Evolutionary conservation across 1,140 invertebrate species (phyloP).

Genomic region (Ericerus pela): DNA sequence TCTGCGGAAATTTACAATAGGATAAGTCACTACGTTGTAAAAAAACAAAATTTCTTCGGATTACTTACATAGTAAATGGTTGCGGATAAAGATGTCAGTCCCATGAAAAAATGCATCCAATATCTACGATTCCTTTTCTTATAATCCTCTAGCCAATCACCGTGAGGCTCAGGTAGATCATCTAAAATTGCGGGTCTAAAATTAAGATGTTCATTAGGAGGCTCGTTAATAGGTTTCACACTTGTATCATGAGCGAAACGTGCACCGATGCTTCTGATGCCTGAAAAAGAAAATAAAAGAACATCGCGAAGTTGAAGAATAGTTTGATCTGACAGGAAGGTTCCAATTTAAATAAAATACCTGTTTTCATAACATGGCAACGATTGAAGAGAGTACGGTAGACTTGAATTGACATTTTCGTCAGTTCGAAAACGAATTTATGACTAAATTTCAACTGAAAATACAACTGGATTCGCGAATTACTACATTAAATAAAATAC

Average conservation of each 20-base stretch:
- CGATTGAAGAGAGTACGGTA: too few relatives aligned
- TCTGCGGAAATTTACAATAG: background rate
- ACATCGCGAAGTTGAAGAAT: too few relatives aligned
- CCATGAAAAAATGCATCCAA: background rate
- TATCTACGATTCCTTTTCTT: background rate
- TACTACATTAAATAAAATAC: too few relatives aligned
- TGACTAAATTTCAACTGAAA: too few relatives aligned
- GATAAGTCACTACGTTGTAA: background rate
- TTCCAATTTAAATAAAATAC: too few relatives aligned
- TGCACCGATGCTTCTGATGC: background rate
- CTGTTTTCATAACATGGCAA: too few relatives aligned
- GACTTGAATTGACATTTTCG: too few relatives aligned
- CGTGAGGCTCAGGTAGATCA: background rate
- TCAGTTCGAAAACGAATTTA: too few relatives aligned
- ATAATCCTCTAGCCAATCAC: background rate
- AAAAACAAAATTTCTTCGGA: background rate
- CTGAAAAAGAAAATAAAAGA: too few relatives aligned
- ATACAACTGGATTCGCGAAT: too few relatives aligned
- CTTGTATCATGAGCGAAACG: background rate
- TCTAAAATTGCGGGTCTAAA: background rate
- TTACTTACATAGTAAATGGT: constrained; percentile 1
- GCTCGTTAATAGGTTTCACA: background rate
- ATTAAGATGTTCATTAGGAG: background rate
- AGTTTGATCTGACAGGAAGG: too few relatives aligned
- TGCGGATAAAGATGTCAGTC: background rate